Evolutionary conservation across 2,797 vertebrate species (phyloP).

Genomic region (Fringilla coelebs): DNA sequence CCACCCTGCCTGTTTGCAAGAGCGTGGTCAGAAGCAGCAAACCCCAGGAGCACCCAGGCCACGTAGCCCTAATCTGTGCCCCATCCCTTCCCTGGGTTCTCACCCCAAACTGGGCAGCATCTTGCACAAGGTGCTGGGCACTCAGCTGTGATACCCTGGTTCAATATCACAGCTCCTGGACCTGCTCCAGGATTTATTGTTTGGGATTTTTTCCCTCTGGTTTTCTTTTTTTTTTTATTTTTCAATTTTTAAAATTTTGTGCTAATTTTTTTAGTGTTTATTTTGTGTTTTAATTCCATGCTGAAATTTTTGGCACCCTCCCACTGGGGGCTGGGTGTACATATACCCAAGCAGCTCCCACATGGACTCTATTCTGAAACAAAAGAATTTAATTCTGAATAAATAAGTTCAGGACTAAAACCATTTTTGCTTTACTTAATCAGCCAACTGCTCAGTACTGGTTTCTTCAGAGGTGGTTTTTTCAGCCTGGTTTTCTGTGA

Average conservation of each 20-base stretch:
- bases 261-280: background rate
- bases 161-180: background rate
- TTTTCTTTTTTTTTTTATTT: background rate
- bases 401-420: background rate
- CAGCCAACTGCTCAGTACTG: background rate
- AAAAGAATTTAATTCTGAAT: background rate
- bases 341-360: background rate
- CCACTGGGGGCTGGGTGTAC: background rate
- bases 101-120: background rate
- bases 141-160: background rate
- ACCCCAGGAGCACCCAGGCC: accelerated
- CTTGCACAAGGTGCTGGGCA: background rate
- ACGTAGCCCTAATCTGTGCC: accelerated
- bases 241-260: background rate
- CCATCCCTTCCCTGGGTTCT: background rate
- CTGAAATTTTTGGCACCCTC: background rate
- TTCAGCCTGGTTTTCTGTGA: background rate
- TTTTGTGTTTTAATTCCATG: background rate
- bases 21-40: background rate
- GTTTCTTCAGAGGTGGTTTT: background rate
- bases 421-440: background rate
- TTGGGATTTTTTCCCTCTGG: background rate
- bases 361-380: background rate
- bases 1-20: background rate
- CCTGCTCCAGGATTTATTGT: background rate